A percentile compares a stretch with the other conserved stretches of the same genome.
Conservation (phyloP, 2,113 vertebrate genomes). For the Electrona antarctica region DNA sequence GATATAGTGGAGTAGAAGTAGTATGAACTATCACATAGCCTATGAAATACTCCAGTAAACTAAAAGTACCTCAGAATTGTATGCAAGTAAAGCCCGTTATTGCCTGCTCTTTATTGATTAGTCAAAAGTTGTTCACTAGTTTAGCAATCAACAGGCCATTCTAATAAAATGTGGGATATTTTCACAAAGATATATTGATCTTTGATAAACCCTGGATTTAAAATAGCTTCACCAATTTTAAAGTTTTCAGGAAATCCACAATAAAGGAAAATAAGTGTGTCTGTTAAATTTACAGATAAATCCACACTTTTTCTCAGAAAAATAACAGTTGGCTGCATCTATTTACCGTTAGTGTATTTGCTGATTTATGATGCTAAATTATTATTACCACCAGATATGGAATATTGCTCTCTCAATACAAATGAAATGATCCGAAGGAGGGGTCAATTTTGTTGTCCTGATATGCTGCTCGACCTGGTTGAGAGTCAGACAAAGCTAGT, state of each 20-base stretch:
- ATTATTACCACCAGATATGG: conserved; percentile 14
- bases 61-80: no score
- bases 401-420: conserved; percentile 26
- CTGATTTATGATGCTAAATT: neutral
- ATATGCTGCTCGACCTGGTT: conserved; percentile 55
- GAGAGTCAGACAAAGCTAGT: conserved; percentile 66
- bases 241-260: neutral
- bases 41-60: no score
- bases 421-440: conserved; percentile 38
- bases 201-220: neutral
- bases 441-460: conserved; percentile 59
- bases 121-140: no score
- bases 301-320: neutral
- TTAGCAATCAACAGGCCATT: neutral
- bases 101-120: no score
- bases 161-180: no score
- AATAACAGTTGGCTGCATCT: neutral
- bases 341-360: neutral
- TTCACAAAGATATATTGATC: neutral
- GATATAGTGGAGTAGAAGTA: no score
- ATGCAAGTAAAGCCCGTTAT: no score
- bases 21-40: no score
- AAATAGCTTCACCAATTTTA: neutral
- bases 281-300: neutral
- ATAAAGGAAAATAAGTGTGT: neutral